phyloP scores from a whole-genome alignment of 2,888 invertebrate species.

The Meiosimyza platycephala region DNA sequence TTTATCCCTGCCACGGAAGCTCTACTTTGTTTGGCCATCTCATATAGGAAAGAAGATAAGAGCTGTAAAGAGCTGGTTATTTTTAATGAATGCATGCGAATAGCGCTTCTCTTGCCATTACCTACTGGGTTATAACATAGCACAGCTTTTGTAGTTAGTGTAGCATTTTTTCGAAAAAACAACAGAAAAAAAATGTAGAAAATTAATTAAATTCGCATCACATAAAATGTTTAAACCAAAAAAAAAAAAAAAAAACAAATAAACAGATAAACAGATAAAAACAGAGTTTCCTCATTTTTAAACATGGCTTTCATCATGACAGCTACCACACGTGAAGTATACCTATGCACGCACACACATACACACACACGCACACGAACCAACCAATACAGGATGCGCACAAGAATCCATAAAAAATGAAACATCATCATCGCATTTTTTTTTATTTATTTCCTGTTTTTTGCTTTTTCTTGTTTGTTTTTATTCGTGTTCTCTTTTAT shows the following conservation, averaged over 20 bases:
- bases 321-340: background rate
- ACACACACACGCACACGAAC: background rate
- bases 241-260: background rate
- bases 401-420: background rate
- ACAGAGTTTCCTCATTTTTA: constrained; percentile 8
- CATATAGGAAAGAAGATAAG: too few species aligned
- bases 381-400: background rate
- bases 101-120: too few species aligned
- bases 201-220: constrained; percentile 39
- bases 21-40: too few species aligned
- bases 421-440: constrained; percentile 23
- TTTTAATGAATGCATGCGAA: too few species aligned
- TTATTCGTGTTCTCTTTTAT: constrained; percentile 15
- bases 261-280: background rate
- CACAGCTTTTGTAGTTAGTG: too few species aligned
- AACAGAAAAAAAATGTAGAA: constrained; percentile 22
- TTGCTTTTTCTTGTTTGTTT: constrained; percentile 19
- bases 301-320: constrained; percentile 6
- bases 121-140: too few species aligned
- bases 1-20: too few species aligned
- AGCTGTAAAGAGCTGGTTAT: too few species aligned
- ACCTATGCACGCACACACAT: background rate
- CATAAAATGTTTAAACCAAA: constrained; percentile 17
- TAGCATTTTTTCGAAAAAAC: constrained; percentile 9
- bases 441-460: constrained; percentile 3